Evolutionary conservation across 2,113 vertebrate genomes (phyloP).

Genomic region (Phalacrocorax pelagicus): DNA sequence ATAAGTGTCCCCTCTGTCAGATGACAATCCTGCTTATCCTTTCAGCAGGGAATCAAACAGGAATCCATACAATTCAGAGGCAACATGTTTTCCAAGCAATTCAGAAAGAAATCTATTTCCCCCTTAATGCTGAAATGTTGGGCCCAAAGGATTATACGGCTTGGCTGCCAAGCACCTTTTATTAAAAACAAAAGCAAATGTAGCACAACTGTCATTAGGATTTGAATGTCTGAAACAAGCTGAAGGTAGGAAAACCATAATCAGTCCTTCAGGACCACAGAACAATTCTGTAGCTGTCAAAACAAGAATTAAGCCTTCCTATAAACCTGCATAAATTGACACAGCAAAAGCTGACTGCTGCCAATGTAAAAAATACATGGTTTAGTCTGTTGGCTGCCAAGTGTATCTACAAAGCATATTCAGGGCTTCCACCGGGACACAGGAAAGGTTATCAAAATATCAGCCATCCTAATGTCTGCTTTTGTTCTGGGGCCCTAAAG

Average conservation of each 20-base stretch:
- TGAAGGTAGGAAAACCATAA: conserved; percentile 15
- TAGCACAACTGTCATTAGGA: neutral
- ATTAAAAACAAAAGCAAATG: conserved; percentile 1
- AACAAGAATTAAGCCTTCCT: conserved; percentile 49
- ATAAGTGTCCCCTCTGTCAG: neutral
- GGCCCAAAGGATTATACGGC: neutral
- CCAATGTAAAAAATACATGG: neutral
- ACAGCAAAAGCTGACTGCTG: neutral
- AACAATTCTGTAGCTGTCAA: conserved; percentile 37
- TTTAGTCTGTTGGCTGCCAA: neutral
- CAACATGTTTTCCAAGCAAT: neutral
- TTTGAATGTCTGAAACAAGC: conserved; percentile 13
- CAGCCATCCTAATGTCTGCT: neutral
- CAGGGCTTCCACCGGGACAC: neutral
- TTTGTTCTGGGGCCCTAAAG: neutral
- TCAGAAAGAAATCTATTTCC: neutral
- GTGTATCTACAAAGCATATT: neutral
- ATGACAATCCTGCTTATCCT: neutral
- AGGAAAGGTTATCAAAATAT: neutral
- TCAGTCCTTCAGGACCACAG: conserved; percentile 41
- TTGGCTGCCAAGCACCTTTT: neutral
- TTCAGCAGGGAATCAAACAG: neutral
- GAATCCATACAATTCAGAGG: neutral
- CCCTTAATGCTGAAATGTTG: neutral
- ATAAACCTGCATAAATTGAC: neutral